These are phyloP conservation scores for Odontamblyopus lacepedii DNA, from an alignment of 2,797 vertebrate species.

Conservation along the genomic window DNA sequence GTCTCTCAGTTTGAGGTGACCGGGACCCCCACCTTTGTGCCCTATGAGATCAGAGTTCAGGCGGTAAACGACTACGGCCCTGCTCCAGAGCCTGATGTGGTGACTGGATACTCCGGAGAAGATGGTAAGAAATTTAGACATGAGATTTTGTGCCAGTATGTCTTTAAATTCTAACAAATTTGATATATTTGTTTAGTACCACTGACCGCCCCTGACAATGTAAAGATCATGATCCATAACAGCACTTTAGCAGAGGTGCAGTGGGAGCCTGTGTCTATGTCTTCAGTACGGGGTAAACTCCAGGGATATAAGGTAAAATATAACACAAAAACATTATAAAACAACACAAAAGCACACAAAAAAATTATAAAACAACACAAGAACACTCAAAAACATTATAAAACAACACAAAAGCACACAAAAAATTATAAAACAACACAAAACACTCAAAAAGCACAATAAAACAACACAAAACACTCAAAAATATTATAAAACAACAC, in stretches of 20 bases:
- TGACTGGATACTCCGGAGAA: slow-evolving; percentile 90
- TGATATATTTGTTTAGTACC: slow-evolving; percentile 75
- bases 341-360: too few relatives aligned
- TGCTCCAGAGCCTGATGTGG: slow-evolving; percentile 81
- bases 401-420: too few relatives aligned
- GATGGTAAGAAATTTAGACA: slow-evolving; percentile 83
- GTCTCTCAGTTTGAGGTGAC: slow-evolving; percentile 86
- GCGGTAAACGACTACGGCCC: slow-evolving; percentile 88
- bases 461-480: too few relatives aligned
- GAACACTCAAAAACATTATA: too few relatives aligned
- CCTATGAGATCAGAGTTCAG: slow-evolving; percentile 92
- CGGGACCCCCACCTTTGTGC: slow-evolving; percentile 86
- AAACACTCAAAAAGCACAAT: too few relatives aligned
- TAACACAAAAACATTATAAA: background rate
- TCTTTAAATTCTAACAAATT: background rate
- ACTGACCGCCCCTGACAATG: slow-evolving; percentile 82
- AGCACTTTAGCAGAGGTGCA: slow-evolving; percentile 88
- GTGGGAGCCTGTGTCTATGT: slow-evolving; percentile 86
- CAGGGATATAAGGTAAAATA: slow-evolving; percentile 88
- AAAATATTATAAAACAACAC: too few relatives aligned
- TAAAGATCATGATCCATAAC: slow-evolving; percentile 84
- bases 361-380: too few relatives aligned
- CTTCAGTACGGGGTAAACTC: slow-evolving; percentile 85
- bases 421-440: too few relatives aligned
- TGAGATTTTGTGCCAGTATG: background rate